Conservation (phyloP, 2,888 invertebrate genomes). For the Agrypnus murinus region DNA sequence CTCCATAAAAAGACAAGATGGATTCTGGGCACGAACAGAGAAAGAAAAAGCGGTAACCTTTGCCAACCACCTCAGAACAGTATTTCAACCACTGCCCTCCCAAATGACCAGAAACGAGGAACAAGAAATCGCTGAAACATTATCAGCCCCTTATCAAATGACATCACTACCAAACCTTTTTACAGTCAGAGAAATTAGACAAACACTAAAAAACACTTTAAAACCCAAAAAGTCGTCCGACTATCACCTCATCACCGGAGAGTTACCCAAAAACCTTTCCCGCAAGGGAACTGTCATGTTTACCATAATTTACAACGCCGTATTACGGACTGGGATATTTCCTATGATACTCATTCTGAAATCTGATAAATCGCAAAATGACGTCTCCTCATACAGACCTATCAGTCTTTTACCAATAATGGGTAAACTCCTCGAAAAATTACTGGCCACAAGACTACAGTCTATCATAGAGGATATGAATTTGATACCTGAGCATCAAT, state of each 20-base stretch:
- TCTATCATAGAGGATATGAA: too few species aligned
- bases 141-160: slow-evolving; percentile 4
- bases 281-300: not conserved
- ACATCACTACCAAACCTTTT: not conserved
- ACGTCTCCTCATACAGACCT: not conserved
- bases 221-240: too few species aligned
- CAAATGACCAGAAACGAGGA: too few species aligned
- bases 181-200: not conserved
- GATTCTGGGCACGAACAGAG: slow-evolving; percentile 14
- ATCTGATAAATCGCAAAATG: slow-evolving; percentile 2
- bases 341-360: not conserved
- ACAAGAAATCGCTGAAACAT: too few species aligned
- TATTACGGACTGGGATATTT: not conserved
- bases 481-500: too few species aligned
- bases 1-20: too few species aligned
- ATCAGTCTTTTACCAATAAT: too few species aligned
- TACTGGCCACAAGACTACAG: too few species aligned
- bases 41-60: too few species aligned
- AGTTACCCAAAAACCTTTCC: not conserved
- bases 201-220: slow-evolving; percentile 7
- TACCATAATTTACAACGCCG: not conserved
- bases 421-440: slow-evolving; percentile 3
- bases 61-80: slow-evolving; percentile 10
- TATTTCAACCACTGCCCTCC: slow-evolving; percentile 3
- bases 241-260: not conserved